phyloP scores from a whole-genome alignment of 2,797 vertebrate species.

The Kryptopterus vitreolus region DNA sequence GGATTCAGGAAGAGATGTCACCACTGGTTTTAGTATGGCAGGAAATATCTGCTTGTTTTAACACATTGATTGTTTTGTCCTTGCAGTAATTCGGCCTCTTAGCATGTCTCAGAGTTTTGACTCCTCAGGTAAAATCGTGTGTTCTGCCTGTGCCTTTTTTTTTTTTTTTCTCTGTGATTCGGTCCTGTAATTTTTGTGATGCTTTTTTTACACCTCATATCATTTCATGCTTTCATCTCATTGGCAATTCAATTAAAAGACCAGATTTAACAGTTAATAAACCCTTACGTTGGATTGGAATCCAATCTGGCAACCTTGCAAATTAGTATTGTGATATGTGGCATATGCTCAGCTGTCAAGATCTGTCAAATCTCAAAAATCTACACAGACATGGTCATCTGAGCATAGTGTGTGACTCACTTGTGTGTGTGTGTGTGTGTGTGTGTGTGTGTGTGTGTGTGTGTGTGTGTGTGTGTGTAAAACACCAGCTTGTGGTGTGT shows the following conservation, averaged over 20 bases:
- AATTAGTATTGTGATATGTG: neutral
- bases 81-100: constrained; percentile 92
- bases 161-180: constrained; percentile 50
- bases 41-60: constrained; percentile 30
- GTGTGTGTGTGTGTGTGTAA: neutral
- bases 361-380: neutral
- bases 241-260: constrained; percentile 5
- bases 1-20: neutral
- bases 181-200: constrained; percentile 63
- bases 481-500: neutral
- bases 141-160: constrained; percentile 70
- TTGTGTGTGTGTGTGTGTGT: neutral
- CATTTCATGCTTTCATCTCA: constrained; percentile 75
- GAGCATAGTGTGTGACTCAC: neutral
- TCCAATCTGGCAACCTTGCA: constrained; percentile 14
- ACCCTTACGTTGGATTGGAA: neutral
- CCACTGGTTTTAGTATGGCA: neutral
- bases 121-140: constrained; percentile 91
- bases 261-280: neutral
- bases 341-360: neutral
- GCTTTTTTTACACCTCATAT: constrained; percentile 25
- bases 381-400: neutral
- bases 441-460: neutral
- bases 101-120: constrained; percentile 99
- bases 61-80: constrained; percentile 76